Evolutionary conservation across 2,888 invertebrate species (phyloP).

Genomic region (Ariolimax columbianus): DNA sequence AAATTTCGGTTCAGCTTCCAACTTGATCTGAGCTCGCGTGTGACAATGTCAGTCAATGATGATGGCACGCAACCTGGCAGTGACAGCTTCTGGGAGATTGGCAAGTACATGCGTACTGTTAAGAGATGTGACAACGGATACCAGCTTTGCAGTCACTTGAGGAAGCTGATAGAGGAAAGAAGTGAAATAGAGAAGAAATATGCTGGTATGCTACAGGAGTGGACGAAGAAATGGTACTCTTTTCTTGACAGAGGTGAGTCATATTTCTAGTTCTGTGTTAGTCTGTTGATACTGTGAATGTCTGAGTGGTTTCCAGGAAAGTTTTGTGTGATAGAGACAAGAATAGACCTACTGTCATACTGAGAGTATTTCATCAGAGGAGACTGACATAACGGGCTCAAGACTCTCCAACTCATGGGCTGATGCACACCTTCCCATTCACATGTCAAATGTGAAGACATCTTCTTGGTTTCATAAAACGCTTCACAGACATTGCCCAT

Average conservation of each 20-base stretch:
- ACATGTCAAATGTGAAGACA: too few relatives aligned
- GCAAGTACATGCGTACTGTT: constrained; percentile 97
- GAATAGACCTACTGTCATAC: too few relatives aligned
- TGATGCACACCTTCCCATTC: too few relatives aligned
- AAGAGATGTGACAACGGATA: constrained; percentile 97
- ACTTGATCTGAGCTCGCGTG: not conserved
- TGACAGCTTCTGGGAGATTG: constrained; percentile 99
- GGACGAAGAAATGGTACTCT: constrained; percentile 98
- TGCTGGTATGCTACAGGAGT: constrained; percentile 93
- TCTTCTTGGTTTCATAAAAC: too few relatives aligned
- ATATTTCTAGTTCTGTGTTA: not conserved
- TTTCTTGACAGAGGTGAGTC: constrained; percentile 92
- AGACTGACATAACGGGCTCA: too few relatives aligned
- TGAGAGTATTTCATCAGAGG: too few relatives aligned
- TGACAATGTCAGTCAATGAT: constrained; percentile 60
- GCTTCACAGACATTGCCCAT: too few relatives aligned
- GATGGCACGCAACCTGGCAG: constrained; percentile 81
- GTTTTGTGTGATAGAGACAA: too few relatives aligned
- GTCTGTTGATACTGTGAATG: not conserved
- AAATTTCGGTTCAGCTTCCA: too few relatives aligned
- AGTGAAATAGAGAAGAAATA: constrained; percentile 98
- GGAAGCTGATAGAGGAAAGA: constrained; percentile 92
- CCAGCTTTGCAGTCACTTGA: constrained; percentile 93
- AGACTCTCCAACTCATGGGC: too few relatives aligned
- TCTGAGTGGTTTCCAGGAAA: too few relatives aligned